A percentile compares a stretch with the other conserved stretches of the same genome.
These are phyloP conservation scores for Dromiciops gliroides DNA, from an alignment of 2,113 vertebrate genomes.

Conservation along the genomic window DNA sequence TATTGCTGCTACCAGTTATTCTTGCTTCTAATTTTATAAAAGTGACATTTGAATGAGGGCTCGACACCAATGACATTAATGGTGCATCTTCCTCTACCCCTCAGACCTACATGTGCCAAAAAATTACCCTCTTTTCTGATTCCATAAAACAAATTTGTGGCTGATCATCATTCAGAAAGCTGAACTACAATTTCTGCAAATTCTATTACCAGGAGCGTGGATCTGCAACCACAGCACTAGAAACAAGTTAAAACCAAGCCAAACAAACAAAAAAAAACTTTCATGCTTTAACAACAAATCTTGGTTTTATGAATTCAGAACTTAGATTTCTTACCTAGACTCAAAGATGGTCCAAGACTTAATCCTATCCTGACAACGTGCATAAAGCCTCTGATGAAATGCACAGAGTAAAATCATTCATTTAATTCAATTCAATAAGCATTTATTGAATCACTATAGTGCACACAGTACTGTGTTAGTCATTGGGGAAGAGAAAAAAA, in stretches of 20 bases:
- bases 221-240: background rate
- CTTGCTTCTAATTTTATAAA: conserved; percentile 23
- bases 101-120: conserved; percentile 26
- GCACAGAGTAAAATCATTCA: background rate
- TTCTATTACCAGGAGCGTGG: background rate
- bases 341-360: conserved; percentile 22
- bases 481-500: background rate
- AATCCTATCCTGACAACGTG: background rate
- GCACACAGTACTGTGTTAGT: background rate
- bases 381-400: background rate
- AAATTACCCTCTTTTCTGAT: conserved; percentile 15
- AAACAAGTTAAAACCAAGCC: background rate
- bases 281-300: background rate
- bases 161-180: conserved; percentile 34
- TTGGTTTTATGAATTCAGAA: background rate
- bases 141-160: conserved; percentile 55
- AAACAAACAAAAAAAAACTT: background rate
- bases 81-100: conserved; percentile 7
- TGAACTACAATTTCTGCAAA: conserved; percentile 25
- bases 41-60: background rate
- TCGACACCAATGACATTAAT: background rate
- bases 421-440: background rate
- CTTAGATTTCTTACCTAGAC: background rate
- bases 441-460: background rate
- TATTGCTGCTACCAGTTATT: background rate